Base-by-base conservation (phyloP, 2,888 invertebrate genomes). In the Acleris holmiana region DNA sequence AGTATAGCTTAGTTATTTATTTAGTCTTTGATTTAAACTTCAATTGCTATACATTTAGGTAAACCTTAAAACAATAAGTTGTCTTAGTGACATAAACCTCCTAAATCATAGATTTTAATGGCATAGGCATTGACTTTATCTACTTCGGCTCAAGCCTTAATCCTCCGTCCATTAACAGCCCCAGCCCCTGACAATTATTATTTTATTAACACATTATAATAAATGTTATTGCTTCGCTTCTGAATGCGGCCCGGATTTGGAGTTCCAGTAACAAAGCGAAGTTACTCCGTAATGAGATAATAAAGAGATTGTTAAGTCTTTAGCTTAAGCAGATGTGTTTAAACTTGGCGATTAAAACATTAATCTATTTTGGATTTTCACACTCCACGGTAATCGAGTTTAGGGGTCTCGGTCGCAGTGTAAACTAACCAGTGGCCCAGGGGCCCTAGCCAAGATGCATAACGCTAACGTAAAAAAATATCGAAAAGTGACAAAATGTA, bases 191-290 rank as follows among this genome's bases (percentile, higher is more conserved):
- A 19, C 10, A 41, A 55, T 55, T 55, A 55, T 55, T 55, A 55
- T 55, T 55, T 55, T 55, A 55, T 55, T 55, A 55, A 44, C 55
- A 41, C 55, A 55, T 55, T 55, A 55, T 55, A 44, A 55, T 55
- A 41, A 55, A 44, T 55, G 55, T 44, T 55, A 55, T 55, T 55
- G 55, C 55, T 55, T 44, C 44, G 44, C 44, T 55, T 44, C 55
- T 55, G 55, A 44, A 55, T 53, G 40, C 35, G 21, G 19, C 23
- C 23, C 21, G 55, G 55, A 55, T 21, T 55, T 41, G 41, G 55
- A 55, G 44, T 55, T 55, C 17, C 10, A 23, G 55, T 21, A 41
- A 55, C 44, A 55, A 55, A 55, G 41, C 17, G 44, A 44, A 55
- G 21, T 55, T 55, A 55, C 55, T 44, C 23, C 13, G 44, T 55